Percentiles rank a stretch among this genome's conserved stretches.
Conservation (phyloP, 1,140 invertebrate species). For the Acromyrmex charruanus region DNA sequence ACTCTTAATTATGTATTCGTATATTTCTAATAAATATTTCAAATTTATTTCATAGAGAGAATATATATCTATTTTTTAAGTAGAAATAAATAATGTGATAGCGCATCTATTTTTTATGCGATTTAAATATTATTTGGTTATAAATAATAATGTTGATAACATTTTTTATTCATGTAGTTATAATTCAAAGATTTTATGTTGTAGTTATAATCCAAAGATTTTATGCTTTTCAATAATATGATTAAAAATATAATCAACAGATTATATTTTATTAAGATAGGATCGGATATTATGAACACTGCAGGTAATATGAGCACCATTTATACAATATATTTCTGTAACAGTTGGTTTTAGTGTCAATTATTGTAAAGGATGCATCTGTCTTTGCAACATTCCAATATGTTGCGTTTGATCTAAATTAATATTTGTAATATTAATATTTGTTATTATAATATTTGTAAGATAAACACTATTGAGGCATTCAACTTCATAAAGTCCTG, state of each 20-base stretch:
- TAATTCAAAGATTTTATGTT: background rate
- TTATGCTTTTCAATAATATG: background rate
- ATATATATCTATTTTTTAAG: background rate
- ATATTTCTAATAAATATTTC: background rate
- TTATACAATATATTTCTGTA: too few relatives aligned
- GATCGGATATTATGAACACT: too few relatives aligned
- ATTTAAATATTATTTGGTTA: background rate
- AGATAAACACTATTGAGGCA: too few relatives aligned
- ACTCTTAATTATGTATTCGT: slow-evolving; percentile 1
- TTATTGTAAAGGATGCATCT: too few relatives aligned
- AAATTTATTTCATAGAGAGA: background rate
- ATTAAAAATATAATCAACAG: background rate
- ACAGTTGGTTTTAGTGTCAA: too few relatives aligned
- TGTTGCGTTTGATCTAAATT: too few relatives aligned
- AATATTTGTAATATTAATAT: too few relatives aligned
- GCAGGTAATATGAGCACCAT: too few relatives aligned
- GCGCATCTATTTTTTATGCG: background rate
- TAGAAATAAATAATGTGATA: background rate
- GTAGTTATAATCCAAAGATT: background rate
- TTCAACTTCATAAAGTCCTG: too few relatives aligned
- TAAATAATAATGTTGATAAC: slow-evolving; percentile 10
- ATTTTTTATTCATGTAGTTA: slow-evolving; percentile 21
- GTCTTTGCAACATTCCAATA: too few relatives aligned
- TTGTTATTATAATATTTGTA: too few relatives aligned
- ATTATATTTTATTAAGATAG: background rate